phyloP scores from a whole-genome alignment of 2,113 vertebrate species.

The Protobothrops mucrosquamatus region DNA sequence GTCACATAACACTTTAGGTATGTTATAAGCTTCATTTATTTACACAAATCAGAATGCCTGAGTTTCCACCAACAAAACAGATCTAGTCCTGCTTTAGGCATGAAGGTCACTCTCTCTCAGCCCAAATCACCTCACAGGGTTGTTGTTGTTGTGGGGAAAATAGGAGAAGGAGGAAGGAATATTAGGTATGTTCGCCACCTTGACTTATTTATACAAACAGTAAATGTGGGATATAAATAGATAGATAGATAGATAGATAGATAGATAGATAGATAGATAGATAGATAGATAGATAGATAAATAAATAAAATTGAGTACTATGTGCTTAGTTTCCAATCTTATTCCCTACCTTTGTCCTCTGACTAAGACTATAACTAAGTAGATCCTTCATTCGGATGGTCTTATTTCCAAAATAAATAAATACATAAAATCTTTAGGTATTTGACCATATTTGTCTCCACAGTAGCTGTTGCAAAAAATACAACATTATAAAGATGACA shows the following conservation, averaged over 20 bases:
- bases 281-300: too few species aligned
- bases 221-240: too few species aligned
- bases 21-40: background rate
- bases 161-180: too few species aligned
- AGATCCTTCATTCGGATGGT: background rate
- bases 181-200: too few species aligned
- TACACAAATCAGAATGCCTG: background rate
- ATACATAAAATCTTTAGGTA: background rate
- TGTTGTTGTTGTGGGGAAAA: too few species aligned
- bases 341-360: background rate
- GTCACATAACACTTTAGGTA: background rate
- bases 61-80: background rate
- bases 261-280: too few species aligned
- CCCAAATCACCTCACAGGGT: too few species aligned
- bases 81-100: too few species aligned
- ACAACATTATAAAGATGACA: background rate
- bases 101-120: too few species aligned
- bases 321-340: background rate
- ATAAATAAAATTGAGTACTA: background rate
- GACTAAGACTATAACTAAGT: background rate
- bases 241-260: too few species aligned
- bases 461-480: background rate
- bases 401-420: background rate
- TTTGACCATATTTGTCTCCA: background rate
- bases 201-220: too few species aligned